These are phyloP conservation scores for Falco biarmicus DNA, from an alignment of 2,797 vertebrate species.

Conservation along the genomic window DNA sequence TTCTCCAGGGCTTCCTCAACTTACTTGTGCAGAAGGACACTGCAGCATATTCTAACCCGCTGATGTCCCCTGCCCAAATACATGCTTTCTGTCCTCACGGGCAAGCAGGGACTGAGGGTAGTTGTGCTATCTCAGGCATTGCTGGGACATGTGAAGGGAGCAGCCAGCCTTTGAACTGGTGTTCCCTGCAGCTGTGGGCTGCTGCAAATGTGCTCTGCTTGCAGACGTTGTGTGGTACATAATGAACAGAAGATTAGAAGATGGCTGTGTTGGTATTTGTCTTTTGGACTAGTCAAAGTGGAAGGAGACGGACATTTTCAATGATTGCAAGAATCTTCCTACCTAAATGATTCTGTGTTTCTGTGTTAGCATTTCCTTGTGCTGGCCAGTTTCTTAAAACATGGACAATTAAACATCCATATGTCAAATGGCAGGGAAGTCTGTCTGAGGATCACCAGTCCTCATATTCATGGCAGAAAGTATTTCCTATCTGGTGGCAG, in stretches of 20 bases:
- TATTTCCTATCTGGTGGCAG: not conserved
- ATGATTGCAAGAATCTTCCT: not conserved
- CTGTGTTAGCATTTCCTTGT: not conserved
- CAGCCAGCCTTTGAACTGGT: not conserved
- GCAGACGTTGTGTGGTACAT: rapidly evolving
- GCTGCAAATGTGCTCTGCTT: not conserved
- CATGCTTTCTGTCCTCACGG: not conserved
- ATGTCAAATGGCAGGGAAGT: not conserved
- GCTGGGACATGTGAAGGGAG: not conserved
- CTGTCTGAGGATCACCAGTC: not conserved
- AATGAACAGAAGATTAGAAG: not conserved
- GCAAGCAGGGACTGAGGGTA: not conserved
- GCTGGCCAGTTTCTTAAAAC: not conserved
- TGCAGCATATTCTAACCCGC: rapidly evolving
- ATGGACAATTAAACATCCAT: not conserved
- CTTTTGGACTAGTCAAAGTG: not conserved
- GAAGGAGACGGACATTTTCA: not conserved
- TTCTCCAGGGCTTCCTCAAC: not conserved
- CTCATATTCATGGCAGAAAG: not conserved
- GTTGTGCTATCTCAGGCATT: not conserved
- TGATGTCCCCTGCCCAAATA: not conserved
- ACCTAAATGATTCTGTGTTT: not conserved
- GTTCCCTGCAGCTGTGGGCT: not conserved
- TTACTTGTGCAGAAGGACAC: not conserved
- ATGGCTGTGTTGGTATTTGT: not conserved